phyloP scores from a whole-genome alignment of 1,140 invertebrate species.

The Drosophila kepulauana region DNA sequence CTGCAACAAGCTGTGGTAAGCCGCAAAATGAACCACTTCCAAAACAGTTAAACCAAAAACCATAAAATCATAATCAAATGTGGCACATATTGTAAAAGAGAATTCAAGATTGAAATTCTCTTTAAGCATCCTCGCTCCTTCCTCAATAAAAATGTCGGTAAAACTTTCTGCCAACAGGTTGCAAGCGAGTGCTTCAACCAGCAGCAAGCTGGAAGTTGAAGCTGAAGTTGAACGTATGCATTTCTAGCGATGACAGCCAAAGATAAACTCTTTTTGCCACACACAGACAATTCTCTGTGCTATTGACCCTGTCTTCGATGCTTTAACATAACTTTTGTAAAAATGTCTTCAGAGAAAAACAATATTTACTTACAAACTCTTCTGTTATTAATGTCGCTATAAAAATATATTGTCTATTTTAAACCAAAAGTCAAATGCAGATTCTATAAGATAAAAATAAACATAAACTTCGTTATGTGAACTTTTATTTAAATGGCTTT shows the following conservation, averaged over 20 bases:
- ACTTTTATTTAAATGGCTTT: too few species aligned
- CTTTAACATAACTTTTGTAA: not conserved
- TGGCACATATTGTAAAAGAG: constrained; percentile 18
- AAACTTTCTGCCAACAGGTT: constrained; percentile 1
- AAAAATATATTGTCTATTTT: too few species aligned
- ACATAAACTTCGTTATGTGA: too few species aligned
- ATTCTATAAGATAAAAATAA: too few species aligned
- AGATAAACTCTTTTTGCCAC: not conserved
- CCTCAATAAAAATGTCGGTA: not conserved
- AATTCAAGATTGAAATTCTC: constrained; percentile 2
- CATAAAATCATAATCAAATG: constrained; percentile 50
- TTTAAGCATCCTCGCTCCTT: not conserved
- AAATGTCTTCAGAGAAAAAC: not conserved
- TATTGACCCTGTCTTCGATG: not conserved
- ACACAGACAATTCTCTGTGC: not conserved
- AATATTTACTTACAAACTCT: too few species aligned
- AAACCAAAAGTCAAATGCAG: too few species aligned
- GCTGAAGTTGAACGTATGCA: not conserved
- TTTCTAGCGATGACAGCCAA: not conserved
- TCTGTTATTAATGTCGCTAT: too few species aligned
- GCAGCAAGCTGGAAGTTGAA: not conserved
- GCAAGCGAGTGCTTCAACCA: not conserved
- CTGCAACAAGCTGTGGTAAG: constrained; percentile 17
- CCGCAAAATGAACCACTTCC: constrained; percentile 12
- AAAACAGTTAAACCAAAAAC: constrained; percentile 42